These are phyloP conservation scores for Ornithoptera priamus DNA, from an alignment of 2,888 invertebrate genomes.

Conservation along the genomic window DNA sequence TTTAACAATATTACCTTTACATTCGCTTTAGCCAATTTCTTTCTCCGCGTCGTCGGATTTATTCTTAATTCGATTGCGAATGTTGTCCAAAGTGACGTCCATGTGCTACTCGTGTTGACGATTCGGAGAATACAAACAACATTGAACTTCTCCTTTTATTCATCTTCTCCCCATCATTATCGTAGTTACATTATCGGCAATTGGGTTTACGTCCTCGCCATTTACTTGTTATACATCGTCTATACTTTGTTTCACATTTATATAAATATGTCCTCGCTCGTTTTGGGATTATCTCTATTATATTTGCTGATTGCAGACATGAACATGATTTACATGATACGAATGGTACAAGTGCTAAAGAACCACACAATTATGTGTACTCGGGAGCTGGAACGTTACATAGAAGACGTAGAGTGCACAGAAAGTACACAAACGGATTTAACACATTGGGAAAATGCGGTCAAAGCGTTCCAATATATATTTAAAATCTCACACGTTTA, in stretches of 20 bases:
- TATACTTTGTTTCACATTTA: neutral
- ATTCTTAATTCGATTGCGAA: neutral
- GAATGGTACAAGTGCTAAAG: slow-evolving; percentile 7
- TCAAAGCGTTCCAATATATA: neutral
- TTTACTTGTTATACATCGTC: neutral
- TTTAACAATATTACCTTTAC: neutral
- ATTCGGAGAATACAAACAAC: neutral
- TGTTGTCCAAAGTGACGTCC: neutral
- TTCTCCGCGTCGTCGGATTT: neutral
- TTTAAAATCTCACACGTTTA: neutral
- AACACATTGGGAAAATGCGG: neutral
- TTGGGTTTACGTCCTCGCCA: neutral
- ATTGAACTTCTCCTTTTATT: neutral
- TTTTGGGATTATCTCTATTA: neutral
- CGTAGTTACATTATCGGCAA: neutral
- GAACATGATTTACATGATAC: slow-evolving; percentile 11
- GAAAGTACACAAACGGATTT: neutral
- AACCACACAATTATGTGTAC: neutral
- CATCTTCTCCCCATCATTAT: too few relatives aligned
- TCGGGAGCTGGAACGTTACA: neutral
- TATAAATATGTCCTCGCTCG: neutral
- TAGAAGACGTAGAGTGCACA: neutral
- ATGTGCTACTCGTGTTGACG: slow-evolving; percentile 3
- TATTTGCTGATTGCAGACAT: neutral
- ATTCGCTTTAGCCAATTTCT: neutral